Evolutionary conservation across 1,140 invertebrate genomes (phyloP).

Genomic region (Tetragnatha versicolor): DNA sequence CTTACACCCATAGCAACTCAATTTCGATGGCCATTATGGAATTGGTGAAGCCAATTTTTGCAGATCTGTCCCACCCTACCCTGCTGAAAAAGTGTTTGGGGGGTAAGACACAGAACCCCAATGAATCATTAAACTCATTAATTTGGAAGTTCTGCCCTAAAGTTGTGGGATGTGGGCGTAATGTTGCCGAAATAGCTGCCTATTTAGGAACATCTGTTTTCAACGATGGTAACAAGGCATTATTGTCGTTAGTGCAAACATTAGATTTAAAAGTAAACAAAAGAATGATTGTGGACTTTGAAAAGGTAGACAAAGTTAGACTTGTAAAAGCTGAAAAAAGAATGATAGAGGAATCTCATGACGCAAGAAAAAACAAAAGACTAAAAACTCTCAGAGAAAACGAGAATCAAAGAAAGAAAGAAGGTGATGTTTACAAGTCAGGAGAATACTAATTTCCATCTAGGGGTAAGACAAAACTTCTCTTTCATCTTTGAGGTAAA

Average conservation of each 20-base stretch:
- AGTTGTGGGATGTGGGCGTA: background rate
- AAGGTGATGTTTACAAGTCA: background rate
- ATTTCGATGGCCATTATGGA: background rate
- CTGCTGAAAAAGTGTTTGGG: background rate
- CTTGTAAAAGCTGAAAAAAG: background rate
- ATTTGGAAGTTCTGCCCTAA: constrained; percentile 10
- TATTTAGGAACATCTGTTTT: background rate
- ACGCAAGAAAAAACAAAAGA: background rate
- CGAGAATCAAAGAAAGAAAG: background rate
- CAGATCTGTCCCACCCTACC: background rate
- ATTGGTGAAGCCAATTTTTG: background rate
- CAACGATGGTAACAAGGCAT: background rate
- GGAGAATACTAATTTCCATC: background rate
- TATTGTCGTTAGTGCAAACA: background rate
- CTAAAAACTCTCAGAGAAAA: background rate
- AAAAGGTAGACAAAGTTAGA: background rate
- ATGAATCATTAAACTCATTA: background rate
- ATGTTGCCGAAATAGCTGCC: background rate
- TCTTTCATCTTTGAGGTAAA: too few relatives aligned
- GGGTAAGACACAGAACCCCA: background rate
- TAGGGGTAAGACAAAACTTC: too few relatives aligned
- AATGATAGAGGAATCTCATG: background rate
- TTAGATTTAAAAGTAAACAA: background rate
- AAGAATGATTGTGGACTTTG: background rate
- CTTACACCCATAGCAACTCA: background rate